A percentile compares a stretch with the other conserved stretches of the same genome.
Evolutionary conservation across 2,797 vertebrate species (phyloP).

Genomic region (Thaleichthys pacificus): DNA sequence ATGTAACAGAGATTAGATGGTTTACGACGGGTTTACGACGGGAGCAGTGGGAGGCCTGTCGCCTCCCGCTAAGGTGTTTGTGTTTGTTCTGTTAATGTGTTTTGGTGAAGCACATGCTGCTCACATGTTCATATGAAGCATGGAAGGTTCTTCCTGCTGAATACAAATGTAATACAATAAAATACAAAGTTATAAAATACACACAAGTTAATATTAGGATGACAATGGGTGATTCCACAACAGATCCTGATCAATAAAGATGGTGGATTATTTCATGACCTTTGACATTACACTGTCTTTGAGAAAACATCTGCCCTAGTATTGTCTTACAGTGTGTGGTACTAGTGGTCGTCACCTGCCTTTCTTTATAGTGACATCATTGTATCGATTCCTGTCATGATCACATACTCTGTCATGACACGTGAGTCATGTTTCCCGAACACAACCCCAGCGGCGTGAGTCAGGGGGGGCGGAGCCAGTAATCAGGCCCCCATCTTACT

Average conservation of each 20-base stretch:
- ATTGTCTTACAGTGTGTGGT: slow-evolving; percentile 29
- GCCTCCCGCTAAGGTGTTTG: slow-evolving; percentile 15
- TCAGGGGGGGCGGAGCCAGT: not conserved
- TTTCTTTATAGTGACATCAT: slow-evolving; percentile 58
- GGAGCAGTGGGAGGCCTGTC: slow-evolving; percentile 25
- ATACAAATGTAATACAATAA: not conserved
- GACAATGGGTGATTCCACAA: not conserved
- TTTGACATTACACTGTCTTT: not conserved
- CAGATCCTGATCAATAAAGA: not conserved
- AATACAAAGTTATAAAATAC: not conserved
- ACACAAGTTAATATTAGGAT: not conserved
- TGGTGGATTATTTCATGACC: not conserved
- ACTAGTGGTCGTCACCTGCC: slow-evolving; percentile 41
- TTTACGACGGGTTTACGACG: slow-evolving; percentile 28
- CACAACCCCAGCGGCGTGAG: slow-evolving; percentile 5
- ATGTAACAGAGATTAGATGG: slow-evolving; percentile 18
- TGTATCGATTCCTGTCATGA: slow-evolving; percentile 51
- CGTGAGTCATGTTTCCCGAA: slow-evolving; percentile 64
- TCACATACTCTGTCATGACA: slow-evolving; percentile 25
- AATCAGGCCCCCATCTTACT: not conserved
- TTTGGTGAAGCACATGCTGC: not conserved
- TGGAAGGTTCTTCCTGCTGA: not conserved
- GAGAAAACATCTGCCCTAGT: slow-evolving; percentile 11
- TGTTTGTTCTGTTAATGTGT: not conserved
- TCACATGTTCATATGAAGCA: not conserved